These are phyloP conservation scores for Acrobasis repandana DNA, from an alignment of 2,888 invertebrate species.

Conservation along the genomic window DNA sequence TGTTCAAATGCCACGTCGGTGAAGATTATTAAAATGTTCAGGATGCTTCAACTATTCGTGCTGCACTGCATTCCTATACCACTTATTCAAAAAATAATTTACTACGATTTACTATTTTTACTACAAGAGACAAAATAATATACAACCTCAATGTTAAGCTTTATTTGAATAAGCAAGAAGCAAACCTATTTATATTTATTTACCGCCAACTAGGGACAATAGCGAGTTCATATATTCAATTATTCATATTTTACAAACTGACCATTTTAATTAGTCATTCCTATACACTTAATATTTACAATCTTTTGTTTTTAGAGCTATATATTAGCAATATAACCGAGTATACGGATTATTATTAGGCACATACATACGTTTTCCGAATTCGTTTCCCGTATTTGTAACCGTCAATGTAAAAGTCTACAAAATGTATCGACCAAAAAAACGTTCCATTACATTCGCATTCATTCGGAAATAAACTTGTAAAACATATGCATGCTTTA, in stretches of 20 bases:
- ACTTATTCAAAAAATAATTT: not conserved
- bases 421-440: no score
- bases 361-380: no score
- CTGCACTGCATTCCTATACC: no score
- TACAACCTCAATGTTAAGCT: slow-evolving; percentile 61
- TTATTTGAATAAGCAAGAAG: slow-evolving; percentile 61
- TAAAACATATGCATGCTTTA: no score
- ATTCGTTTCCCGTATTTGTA: no score
- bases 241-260: slow-evolving; percentile 23
- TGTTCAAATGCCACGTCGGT: no score
- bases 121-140: slow-evolving; percentile 51
- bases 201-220: slow-evolving; percentile 30
- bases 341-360: not conserved
- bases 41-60: no score
- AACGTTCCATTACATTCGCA: no score
- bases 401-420: no score
- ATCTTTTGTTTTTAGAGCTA: not conserved
- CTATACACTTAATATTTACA: not conserved
- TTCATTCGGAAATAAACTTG: no score
- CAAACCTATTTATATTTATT: slow-evolving; percentile 40
- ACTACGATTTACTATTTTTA: not conserved
- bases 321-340: not conserved
- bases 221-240: slow-evolving; percentile 59
- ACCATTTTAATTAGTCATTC: slow-evolving; percentile 18
- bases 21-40: no score